Conservation (phyloP, 2,888 invertebrate genomes). For the Corbicula japonica region DNA sequence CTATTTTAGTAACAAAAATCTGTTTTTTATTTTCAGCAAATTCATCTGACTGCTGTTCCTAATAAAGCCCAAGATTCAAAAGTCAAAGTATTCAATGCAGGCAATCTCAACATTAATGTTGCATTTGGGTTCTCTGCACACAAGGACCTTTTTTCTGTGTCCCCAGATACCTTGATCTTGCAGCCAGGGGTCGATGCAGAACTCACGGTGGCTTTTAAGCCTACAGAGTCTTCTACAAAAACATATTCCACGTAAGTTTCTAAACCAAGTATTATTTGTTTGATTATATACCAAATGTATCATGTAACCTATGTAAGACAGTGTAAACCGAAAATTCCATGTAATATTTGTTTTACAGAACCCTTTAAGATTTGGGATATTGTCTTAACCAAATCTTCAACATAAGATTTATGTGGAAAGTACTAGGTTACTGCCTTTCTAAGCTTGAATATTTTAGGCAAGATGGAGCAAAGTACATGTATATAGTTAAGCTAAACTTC, state of each 20-base stretch:
- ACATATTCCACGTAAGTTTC: constrained; percentile 61
- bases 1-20: background rate
- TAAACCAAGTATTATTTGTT: too few species aligned
- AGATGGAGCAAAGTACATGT: too few species aligned
- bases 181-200: constrained; percentile 71
- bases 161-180: constrained; percentile 67
- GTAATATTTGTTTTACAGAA: too few species aligned
- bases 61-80: constrained; percentile 56
- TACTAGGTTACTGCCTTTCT: too few species aligned
- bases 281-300: too few species aligned
- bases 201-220: constrained; percentile 68
- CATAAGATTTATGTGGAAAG: too few species aligned
- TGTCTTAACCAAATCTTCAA: too few species aligned
- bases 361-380: too few species aligned
- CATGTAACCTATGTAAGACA: too few species aligned
- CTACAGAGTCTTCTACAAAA: constrained; percentile 43
- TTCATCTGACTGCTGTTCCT: constrained; percentile 58
- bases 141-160: constrained; percentile 73
- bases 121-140: constrained; percentile 70
- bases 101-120: constrained; percentile 79
- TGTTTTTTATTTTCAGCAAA: constrained; percentile 39
- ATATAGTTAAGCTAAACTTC: too few species aligned
- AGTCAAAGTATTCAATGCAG: constrained; percentile 79
- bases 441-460: too few species aligned
- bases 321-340: too few species aligned